Evolutionary conservation across 2,888 invertebrate species (phyloP), one percentile per base, ranked within the genome.

Genomic region (Epinotia bilunana): DNA sequence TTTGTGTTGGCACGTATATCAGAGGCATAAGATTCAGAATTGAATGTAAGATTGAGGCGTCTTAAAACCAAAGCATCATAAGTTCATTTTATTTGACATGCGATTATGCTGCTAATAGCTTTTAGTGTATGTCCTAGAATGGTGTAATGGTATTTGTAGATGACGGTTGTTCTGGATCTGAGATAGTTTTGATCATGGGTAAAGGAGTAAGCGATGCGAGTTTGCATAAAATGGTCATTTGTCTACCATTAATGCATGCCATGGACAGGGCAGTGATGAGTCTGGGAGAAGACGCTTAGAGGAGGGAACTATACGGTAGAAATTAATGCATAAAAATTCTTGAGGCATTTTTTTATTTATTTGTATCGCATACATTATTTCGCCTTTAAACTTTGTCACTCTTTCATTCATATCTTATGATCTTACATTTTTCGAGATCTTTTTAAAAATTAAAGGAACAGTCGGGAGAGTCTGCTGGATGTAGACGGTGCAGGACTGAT

Each of bases 151-250:
- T 28, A 11, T 3, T 43, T 2, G 23, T n/a, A 28, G 9, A 65
- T 5, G 23, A n/a, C 28, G 53, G 65, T 11, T 28, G 53, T 28
- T 12, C 11, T 55, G 53, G 28, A 28, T 20, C 9, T 49, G 20
- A 43, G 20, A 3, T 63, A 53, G n/a, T 5, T 58, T 13, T 43
- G 58, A 46, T 46, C 13, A 46, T 60, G 43, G 23, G 84, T 85
- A 83, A 87, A 90, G 89, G 88, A 89, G 90, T 88, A 89, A 87
- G 87, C 83, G 83, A 81, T 86, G 88, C 78, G 79, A 76, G 86
- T 92, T 93, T 90, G 93, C 93, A 93, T 93, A 93, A 92, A 93
- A 91, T 88, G 88, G 86, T 90, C 92, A 90, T 93, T 93, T 93
- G 91, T 93, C 93, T 92, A 80, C 81, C 88, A 88, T 90, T 92